Base-by-base conservation (phyloP, 2,888 invertebrate genomes). In the Lasioglossum lativentre region DNA sequence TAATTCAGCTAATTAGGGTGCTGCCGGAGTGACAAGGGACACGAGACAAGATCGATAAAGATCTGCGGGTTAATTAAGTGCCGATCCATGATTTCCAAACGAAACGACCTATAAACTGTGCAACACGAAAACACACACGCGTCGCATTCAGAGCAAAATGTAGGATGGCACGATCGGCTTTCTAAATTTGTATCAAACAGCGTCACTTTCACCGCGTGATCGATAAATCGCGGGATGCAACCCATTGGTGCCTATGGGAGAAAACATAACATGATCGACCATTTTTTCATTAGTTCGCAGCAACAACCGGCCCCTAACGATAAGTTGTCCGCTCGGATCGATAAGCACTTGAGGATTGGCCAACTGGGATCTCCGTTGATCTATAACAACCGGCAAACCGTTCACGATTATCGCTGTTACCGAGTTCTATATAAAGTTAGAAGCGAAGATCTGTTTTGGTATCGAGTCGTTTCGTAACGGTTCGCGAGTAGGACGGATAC, bases 131-230 rank as follows among this genome's bases (percentile, higher is more conserved):
- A 73, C 75, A 56, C 75, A 56, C 59, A 75, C 72, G 34, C 78
- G 83, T 70, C 59, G 78, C 45, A 90, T 90, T 75, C 82, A 42
- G 89, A 85, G 86, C 88, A 82, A 82, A 88, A 47, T 59, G 70
- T 73, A 71, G 80, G 78, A 82, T 79, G 78, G 80, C 81, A 73
- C 89, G 89, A 90, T 91, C 89, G 92, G 91, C 94, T 94, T 94
- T 94, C 94, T 94, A 94, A 94, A 94, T 93, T 94, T 92, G 93
- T 92, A 93, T 93, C 91, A 92, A 91, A 90, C 78, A 83, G 80
- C 91, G 88, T 93, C 93, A 94, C 94, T 94, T 94, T 94, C 94
- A 93, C 94, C 91, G 88, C 82, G 88, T 74, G 87, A 90, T 88
- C 89, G 83, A 86, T 89, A 90, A 89, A 86, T 79, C 76, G 78